Evolutionary conservation across 1,140 invertebrate species (phyloP).

Genomic region (Lysiphlebus fabarum): DNA sequence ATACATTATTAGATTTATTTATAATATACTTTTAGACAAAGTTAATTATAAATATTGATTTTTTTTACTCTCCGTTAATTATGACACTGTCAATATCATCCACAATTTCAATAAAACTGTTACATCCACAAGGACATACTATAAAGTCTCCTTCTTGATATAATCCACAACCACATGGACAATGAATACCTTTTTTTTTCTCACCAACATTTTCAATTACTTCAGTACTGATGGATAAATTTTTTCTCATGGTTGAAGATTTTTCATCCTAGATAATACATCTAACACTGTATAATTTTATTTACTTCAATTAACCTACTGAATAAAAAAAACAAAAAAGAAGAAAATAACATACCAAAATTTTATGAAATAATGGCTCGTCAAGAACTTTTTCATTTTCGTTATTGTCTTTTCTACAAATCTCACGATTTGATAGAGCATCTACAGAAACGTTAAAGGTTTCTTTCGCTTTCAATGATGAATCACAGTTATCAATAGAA

Average conservation of each 20-base stretch:
- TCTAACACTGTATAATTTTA: too few species aligned
- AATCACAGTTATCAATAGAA: slow-evolving; percentile 1
- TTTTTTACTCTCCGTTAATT: too few species aligned
- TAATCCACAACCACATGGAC: slow-evolving; percentile 11
- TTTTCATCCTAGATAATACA: too few species aligned
- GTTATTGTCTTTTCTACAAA: neutral
- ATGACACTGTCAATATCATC: neutral
- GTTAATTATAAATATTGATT: too few species aligned
- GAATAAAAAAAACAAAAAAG: too few species aligned
- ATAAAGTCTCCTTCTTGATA: slow-evolving; percentile 6
- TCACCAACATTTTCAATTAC: neutral
- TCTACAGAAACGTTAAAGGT: neutral
- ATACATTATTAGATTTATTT: too few species aligned
- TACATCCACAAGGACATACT: slow-evolving; percentile 26
- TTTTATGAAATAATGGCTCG: neutral
- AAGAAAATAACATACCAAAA: too few species aligned
- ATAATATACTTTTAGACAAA: too few species aligned
- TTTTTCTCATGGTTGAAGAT: neutral
- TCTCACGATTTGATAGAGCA: neutral
- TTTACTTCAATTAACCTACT: too few species aligned
- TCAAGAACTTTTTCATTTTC: neutral
- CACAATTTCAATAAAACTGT: slow-evolving; percentile 12
- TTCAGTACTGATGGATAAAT: slow-evolving; percentile 1
- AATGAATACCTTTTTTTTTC: slow-evolving; percentile 2
- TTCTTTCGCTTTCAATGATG: neutral